Evolutionary conservation across 2,888 invertebrate genomes (phyloP), one percentile per base, ranked within the genome.

Genomic region (Netelia melanura): DNA sequence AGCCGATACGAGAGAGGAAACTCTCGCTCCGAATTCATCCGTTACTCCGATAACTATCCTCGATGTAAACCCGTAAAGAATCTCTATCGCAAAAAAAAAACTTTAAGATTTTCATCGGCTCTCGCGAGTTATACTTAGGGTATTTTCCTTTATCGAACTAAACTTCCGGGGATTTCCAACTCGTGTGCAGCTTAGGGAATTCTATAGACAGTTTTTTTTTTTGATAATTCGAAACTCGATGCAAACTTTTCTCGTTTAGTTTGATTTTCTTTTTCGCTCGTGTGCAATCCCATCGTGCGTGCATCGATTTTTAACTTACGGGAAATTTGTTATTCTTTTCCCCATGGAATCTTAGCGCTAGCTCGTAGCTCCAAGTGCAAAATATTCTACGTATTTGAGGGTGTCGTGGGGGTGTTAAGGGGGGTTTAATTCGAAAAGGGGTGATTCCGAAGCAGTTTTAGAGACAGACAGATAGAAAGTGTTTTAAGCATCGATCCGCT

Each of bases 401-500:
- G 48, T 10, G 48, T 48, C 14, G 48, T 48, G 48, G 14, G 14
- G 48, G 17, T 8, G 17, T 3, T 17, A 23, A 30, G 65, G 23
- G 70, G 30, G 74, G 81, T 70, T 67, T 75, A 61, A 58, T 76
- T 76, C 71, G 71, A 72, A 44, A 48, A 48, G 64, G 54, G 83
- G 61, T 70, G 78, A 70, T 58, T n/a, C 48, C 44, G 56, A 62
- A 44, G 17, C 58, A 75, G 62, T 48, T 72, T 79, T 43, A 44
- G 17, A 81, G 85, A 86, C 81, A 72, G 87, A 85, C 81, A 44
- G 17, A 81, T 83, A 86, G 83, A 72, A 87, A 85, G 81, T 78
- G 88, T 85, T 89, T 87, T 85, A 90, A 90, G 91, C 90, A 90
- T 91, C 88, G 90, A 89, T 90, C 87, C 86, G 88, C 89, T 90